A percentile compares a stretch with the other conserved stretches of the same genome.
Evolutionary conservation across 2,113 vertebrate species (phyloP).

Genomic region (Machaerirhynchus nigripectus): DNA sequence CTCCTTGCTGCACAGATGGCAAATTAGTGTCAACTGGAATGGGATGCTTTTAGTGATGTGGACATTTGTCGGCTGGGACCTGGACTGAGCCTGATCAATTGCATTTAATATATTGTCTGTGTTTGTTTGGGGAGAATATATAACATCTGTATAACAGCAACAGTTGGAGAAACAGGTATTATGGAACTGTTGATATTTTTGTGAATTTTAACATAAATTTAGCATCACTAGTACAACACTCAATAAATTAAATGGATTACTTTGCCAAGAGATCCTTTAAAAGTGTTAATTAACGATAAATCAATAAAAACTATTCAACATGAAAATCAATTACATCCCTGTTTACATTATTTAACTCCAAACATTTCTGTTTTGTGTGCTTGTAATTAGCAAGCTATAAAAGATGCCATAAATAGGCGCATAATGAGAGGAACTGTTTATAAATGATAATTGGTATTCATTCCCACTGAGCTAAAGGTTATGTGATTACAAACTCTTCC

Average conservation of each 20-base stretch:
- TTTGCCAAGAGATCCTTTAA: constrained; percentile 55
- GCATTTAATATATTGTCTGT: not conserved
- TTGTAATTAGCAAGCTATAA: constrained; percentile 72
- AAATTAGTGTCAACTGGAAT: constrained; percentile 16
- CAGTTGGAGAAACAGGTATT: constrained; percentile 24
- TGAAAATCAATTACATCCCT: constrained; percentile 67
- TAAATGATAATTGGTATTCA: constrained; percentile 65
- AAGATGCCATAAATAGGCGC: constrained; percentile 64
- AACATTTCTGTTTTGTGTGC: constrained; percentile 64
- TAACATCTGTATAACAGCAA: constrained; percentile 7
- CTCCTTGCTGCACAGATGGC: not conserved
- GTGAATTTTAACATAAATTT: constrained; percentile 15
- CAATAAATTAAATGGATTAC: constrained; percentile 63
- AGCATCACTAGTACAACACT: constrained; percentile 14
- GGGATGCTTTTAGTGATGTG: constrained; percentile 2
- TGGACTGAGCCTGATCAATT: not conserved
- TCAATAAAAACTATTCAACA: constrained; percentile 71
- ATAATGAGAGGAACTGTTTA: constrained; percentile 66
- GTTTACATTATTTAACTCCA: constrained; percentile 72
- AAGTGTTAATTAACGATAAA: constrained; percentile 72
- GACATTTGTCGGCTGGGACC: not conserved
- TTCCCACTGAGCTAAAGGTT: constrained; percentile 57
- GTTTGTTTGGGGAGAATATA: not conserved
- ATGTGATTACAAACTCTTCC: not conserved
- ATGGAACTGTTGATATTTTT: not conserved